A percentile compares a stretch with the other conserved stretches of the same genome.
Evolutionary conservation across 2,797 vertebrate genomes (phyloP).

Genomic region (Buphagus erythrorhynchus): DNA sequence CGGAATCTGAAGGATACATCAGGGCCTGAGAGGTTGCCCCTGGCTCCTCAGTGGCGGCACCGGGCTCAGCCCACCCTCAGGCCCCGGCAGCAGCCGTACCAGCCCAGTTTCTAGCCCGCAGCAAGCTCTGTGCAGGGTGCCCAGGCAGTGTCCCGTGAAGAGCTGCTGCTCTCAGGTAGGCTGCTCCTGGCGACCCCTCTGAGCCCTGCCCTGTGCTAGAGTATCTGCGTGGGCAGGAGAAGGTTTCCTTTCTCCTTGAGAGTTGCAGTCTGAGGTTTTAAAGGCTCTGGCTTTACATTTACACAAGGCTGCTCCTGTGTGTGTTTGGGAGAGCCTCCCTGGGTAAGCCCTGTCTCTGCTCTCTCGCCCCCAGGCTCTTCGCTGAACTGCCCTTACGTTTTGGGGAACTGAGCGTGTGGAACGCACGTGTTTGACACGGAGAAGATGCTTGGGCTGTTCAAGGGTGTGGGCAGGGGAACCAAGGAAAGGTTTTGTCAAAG

Average conservation of each 20-base stretch:
- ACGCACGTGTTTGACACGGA: rapidly evolving
- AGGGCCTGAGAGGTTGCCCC: background rate
- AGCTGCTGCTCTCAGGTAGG: rapidly evolving
- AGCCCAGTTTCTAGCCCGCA: rapidly evolving
- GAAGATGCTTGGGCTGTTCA: background rate
- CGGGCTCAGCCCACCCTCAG: rapidly evolving
- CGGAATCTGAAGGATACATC: too few relatives aligned
- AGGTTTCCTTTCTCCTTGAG: background rate
- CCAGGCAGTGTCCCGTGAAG: rapidly evolving
- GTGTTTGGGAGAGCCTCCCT: background rate
- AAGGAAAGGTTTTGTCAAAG: background rate
- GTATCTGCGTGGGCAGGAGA: rapidly evolving
- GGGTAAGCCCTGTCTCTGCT: rapidly evolving
- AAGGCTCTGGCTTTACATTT: rapidly evolving
- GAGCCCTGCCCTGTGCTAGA: rapidly evolving
- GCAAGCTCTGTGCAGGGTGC: rapidly evolving
- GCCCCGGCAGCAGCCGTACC: rapidly evolving
- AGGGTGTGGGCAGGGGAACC: rapidly evolving
- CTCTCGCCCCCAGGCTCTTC: rapidly evolving
- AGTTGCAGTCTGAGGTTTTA: background rate
- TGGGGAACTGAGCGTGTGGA: background rate
- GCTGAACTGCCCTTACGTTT: rapidly evolving
- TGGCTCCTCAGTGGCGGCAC: background rate
- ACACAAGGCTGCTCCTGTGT: background rate
- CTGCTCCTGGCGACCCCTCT: rapidly evolving